phyloP scores from a whole-genome alignment of 2,797 vertebrate genomes.

The Epinephelus awoara region DNA sequence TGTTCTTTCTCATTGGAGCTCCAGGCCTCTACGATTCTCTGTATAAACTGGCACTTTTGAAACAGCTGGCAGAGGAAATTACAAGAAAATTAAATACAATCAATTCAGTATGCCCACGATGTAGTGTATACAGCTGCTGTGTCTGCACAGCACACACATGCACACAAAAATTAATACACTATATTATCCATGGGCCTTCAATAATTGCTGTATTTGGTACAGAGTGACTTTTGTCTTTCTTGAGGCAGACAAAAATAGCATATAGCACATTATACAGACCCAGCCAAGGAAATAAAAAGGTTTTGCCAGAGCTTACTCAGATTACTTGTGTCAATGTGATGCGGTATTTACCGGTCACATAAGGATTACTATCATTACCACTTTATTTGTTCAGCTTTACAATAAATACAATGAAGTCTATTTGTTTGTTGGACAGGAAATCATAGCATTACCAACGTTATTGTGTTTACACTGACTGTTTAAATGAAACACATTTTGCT shows the following conservation, averaged over 20 bases:
- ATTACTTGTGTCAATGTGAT: slow-evolving; percentile 7
- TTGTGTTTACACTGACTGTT: background rate
- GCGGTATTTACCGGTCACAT: background rate
- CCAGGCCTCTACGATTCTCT: slow-evolving; percentile 98
- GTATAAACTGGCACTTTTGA: slow-evolving; percentile 97
- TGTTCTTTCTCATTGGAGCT: slow-evolving; percentile 97
- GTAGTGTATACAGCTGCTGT: background rate
- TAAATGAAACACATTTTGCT: no score
- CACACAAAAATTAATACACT: background rate
- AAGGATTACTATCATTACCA: background rate
- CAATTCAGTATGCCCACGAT: background rate
- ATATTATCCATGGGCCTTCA: background rate
- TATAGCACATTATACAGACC: background rate
- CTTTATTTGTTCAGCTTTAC: background rate
- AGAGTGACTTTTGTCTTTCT: background rate
- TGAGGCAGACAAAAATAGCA: background rate
- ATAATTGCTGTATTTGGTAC: background rate
- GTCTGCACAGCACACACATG: background rate
- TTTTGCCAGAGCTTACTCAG: background rate
- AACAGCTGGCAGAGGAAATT: slow-evolving; percentile 88
- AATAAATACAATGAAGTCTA: background rate
- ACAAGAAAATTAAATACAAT: background rate
- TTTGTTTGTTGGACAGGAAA: background rate
- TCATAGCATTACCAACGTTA: background rate
- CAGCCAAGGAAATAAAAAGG: background rate